These are phyloP conservation scores for Anolis apletophallus DNA, from an alignment of 2,797 vertebrate species.

Conservation along the genomic window DNA sequence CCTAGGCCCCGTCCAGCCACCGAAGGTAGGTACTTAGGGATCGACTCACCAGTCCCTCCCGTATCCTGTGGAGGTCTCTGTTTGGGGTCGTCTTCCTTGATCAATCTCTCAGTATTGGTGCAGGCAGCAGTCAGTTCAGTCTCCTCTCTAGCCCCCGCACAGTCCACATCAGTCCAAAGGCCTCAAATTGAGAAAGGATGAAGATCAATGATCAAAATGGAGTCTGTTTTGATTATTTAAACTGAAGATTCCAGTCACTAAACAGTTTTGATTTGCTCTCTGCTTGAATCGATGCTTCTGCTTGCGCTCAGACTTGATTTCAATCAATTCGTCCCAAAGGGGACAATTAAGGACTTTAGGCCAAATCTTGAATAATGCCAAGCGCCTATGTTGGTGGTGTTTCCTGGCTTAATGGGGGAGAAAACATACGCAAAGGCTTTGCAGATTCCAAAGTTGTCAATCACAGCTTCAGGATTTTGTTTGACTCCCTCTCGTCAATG, in stretches of 20 bases:
- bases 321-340: not conserved
- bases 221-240: slow-evolving; percentile 17
- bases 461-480: not conserved
- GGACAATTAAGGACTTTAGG: not conserved
- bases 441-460: not conserved
- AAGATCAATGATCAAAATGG: slow-evolving; percentile 16
- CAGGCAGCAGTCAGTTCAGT: too few species aligned
- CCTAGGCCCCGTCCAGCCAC: too few species aligned
- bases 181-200: slow-evolving; percentile 15
- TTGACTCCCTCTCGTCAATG: not conserved
- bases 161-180: too few species aligned
- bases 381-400: not conserved
- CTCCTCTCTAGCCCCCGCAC: too few species aligned
- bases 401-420: not conserved
- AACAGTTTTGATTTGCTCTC: slow-evolving; percentile 2
- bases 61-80: too few species aligned
- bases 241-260: not conserved
- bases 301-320: not conserved
- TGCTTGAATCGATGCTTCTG: slow-evolving; percentile 4
- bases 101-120: too few species aligned
- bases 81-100: too few species aligned
- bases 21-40: too few species aligned
- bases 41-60: too few species aligned
- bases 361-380: not conserved
- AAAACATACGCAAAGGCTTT: not conserved